These are phyloP conservation scores for Patiria pectinifera DNA, from an alignment of 53 echinoderm and acorn worm species.

Conservation along the genomic window DNA sequence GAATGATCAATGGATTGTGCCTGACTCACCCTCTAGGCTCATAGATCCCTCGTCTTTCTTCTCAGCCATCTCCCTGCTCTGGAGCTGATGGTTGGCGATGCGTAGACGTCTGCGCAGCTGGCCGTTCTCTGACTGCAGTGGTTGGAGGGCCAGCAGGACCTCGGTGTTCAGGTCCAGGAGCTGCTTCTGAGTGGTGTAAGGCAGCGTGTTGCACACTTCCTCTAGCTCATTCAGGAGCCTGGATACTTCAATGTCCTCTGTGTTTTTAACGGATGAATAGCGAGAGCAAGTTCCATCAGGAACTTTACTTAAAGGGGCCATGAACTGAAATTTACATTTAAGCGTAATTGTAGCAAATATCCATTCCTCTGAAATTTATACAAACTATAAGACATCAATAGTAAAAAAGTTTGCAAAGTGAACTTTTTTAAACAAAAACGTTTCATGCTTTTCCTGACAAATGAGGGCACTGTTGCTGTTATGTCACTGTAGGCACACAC, in stretches of 20 bases:
- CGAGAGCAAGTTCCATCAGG: too few relatives aligned
- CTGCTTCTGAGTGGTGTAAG: conserved; percentile 71
- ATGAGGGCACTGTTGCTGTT: too few relatives aligned
- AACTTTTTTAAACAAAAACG: too few relatives aligned
- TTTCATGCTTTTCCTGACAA: too few relatives aligned
- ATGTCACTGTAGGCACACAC: too few relatives aligned
- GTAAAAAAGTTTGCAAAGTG: too few relatives aligned
- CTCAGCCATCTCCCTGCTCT: conserved; percentile 59
- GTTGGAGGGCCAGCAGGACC: conserved; percentile 87
- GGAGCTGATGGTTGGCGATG: conserved; percentile 88
- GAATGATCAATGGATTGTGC: not conserved
- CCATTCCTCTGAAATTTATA: too few relatives aligned
- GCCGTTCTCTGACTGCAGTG: conserved; percentile 88
- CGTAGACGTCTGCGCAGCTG: conserved; percentile 84
- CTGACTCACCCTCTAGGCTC: conserved; percentile 59
- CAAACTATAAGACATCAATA: too few relatives aligned
- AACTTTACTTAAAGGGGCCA: too few relatives aligned
- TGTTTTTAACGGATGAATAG: too few relatives aligned
- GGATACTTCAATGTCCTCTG: conserved; percentile 73
- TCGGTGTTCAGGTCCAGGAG: conserved; percentile 78
- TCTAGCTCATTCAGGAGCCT: conserved; percentile 74
- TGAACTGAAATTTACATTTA: too few relatives aligned
- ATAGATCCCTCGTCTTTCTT: conserved; percentile 45
- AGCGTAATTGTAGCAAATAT: too few relatives aligned
- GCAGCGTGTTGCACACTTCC: conserved; percentile 81